phyloP scores from a whole-genome alignment of 2,888 invertebrate species.

The Andrena bucephala region DNA sequence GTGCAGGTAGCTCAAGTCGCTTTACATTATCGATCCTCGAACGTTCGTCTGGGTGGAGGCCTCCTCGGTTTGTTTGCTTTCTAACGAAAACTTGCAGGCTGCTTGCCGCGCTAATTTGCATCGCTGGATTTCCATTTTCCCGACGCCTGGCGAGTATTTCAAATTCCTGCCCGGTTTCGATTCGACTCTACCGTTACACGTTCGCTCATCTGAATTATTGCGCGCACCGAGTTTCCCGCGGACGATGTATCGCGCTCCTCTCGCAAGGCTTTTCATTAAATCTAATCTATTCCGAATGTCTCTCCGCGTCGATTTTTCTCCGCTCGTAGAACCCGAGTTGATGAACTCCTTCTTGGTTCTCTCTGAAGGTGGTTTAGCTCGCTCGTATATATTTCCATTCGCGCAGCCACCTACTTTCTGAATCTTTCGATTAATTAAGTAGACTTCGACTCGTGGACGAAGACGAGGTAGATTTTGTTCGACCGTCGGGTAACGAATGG shows the following conservation, averaged over 20 bases:
- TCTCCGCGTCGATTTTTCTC: background rate
- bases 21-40: constrained; percentile 44
- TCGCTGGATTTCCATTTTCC: constrained; percentile 43
- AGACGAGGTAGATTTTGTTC: too few relatives aligned
- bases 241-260: background rate
- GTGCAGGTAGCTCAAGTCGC: background rate
- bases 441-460: background rate
- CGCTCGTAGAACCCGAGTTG: background rate
- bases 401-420: constrained; percentile 11
- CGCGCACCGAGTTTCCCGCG: constrained; percentile 16
- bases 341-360: background rate
- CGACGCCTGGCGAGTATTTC: background rate
- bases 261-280: constrained; percentile 5
- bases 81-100: constrained; percentile 8
- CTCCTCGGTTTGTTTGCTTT: constrained; percentile 28
- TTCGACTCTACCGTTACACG: background rate
- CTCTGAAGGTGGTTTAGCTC: background rate
- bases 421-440: background rate
- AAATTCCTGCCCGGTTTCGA: background rate
- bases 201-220: constrained; percentile 1
- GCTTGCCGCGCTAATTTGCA: constrained; percentile 21
- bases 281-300: constrained; percentile 27
- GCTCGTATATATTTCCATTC: background rate
- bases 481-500: too few relatives aligned
- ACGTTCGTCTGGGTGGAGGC: constrained; percentile 7